Conservation (phyloP, 2,888 invertebrate genomes). For the Pyrochroa serraticornis region DNA sequence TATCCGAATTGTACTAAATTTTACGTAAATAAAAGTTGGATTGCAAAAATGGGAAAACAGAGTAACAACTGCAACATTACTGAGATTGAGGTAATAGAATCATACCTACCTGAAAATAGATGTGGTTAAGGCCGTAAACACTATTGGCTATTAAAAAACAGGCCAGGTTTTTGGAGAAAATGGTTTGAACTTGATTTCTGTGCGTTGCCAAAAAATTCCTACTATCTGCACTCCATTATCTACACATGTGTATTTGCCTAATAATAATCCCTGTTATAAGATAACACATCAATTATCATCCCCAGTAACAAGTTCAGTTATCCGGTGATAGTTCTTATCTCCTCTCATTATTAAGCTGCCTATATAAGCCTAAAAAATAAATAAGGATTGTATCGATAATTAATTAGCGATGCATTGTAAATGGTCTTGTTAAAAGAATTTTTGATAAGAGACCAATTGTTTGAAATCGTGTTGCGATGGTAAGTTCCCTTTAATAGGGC, state of each 20-base stretch:
- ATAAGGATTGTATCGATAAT: slow-evolving; percentile 12
- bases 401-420: slow-evolving; percentile 5
- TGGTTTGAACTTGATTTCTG: slow-evolving; percentile 5
- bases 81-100: not conserved
- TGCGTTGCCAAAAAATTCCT: slow-evolving; percentile 15
- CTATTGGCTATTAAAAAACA: not conserved
- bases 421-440: not conserved
- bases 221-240: slow-evolving; percentile 30
- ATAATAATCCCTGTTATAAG: slow-evolving; percentile 33
- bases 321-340: slow-evolving; percentile 29
- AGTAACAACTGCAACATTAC: not conserved
- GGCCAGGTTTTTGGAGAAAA: not conserved
- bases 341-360: slow-evolving; percentile 22
- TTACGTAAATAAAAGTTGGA: too few relatives aligned
- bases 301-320: slow-evolving; percentile 32
- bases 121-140: not conserved
- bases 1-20: too few relatives aligned
- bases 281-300: slow-evolving; percentile 35
- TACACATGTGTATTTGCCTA: slow-evolving; percentile 32
- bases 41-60: too few relatives aligned
- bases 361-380: slow-evolving; percentile 15
- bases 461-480: too few relatives aligned
- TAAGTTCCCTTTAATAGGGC: too few relatives aligned
- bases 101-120: not conserved
- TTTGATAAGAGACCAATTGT: not conserved